A percentile compares a stretch with the other conserved stretches of the same genome.
Conservation (phyloP, 2,888 invertebrate species). For the Hylaea fasciaria region DNA sequence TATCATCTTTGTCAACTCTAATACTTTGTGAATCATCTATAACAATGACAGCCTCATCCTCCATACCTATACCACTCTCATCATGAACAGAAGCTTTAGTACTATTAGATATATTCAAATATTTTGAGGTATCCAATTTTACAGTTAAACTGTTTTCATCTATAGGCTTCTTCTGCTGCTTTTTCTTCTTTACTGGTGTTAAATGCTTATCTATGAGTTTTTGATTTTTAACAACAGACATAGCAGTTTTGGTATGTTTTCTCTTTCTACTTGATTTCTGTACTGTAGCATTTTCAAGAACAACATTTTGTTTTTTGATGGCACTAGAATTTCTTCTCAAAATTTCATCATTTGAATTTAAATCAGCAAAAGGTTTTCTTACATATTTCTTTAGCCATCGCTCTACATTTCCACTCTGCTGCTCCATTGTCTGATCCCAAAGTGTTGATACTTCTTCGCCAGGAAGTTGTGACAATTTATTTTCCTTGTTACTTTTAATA, state of each 20-base stretch:
- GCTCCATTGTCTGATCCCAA: conserved; percentile 59
- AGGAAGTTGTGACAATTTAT: conserved; percentile 50
- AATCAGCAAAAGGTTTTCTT: conserved; percentile 68
- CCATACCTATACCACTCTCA: conserved; percentile 68
- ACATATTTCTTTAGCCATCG: conserved; percentile 68
- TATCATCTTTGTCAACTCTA: conserved; percentile 66
- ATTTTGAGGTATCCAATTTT: conserved; percentile 11
- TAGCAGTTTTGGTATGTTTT: conserved; percentile 43
- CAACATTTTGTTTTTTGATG: conserved; percentile 26
- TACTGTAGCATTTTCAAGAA: conserved; percentile 24
- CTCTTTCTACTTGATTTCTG: conserved; percentile 43
- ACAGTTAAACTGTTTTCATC: conserved; percentile 7
- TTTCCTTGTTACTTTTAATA: conserved; percentile 57
- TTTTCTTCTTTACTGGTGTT: conserved; percentile 25
- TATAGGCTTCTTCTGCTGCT: conserved; percentile 30
- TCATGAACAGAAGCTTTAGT: conserved; percentile 45
- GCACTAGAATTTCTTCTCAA: conserved; percentile 13
- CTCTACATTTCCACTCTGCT: conserved; percentile 60
- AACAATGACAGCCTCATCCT: conserved; percentile 58
- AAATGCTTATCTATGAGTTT: conserved; percentile 2
- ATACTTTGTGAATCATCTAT: conserved; percentile 65
- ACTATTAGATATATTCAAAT: conserved; percentile 10
- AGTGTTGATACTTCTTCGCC: conserved; percentile 58
- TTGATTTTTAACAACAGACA: conserved; percentile 32
- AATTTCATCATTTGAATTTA: conserved; percentile 60